Base-by-base conservation (phyloP, 2,888 invertebrate genomes). In the Theretra japonica region DNA sequence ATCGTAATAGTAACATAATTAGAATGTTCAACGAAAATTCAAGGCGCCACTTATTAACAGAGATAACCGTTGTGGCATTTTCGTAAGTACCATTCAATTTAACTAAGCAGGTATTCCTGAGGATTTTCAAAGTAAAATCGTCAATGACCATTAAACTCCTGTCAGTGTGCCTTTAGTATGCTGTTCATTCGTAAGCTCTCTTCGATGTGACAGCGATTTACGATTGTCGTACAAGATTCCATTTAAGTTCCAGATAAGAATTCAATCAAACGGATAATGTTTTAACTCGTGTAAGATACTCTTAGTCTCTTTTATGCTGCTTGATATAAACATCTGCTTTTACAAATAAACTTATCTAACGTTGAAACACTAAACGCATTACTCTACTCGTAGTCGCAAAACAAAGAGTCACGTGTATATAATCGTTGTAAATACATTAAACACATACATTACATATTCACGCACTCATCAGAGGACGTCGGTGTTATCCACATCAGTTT, bases 231-330 rank as follows among this genome's bases (percentile, higher is more conserved):
- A 48, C 23, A 23, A 65, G 23, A 65, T 65, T 48, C 48, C 17
- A 48, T 65, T 48, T 65, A 65, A 65, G 17, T 23, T 23, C 19
- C 21, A 60, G 62, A 62, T 62, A 62, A 62, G 21, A 41, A 62
- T 62, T 62, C 65, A 65, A 65, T 65, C 48, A 65, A 17, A 65
- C 65, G 48, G 48, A 23, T 41, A 23, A 65, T 48, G 48, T 65
- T 62, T 48, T 65, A 65, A 15, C 48, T 48, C 41, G 2, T 48
- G 23, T 8, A 23, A 23, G 4, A 41, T 48, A 65, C 41, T 25
- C 48, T 65, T 23, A 65, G 17, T 23, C 6, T 48, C 17, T 48
- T 25, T 41, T 62, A 15, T 41, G n/a, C 15, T 19, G 23, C 3
- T 59, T 59, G 28, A 59, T 28, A 28, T 19, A 28, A 23, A 23